These are phyloP conservation scores for Erebia aethiops DNA, from an alignment of 2,888 invertebrate species.

Conservation along the genomic window DNA sequence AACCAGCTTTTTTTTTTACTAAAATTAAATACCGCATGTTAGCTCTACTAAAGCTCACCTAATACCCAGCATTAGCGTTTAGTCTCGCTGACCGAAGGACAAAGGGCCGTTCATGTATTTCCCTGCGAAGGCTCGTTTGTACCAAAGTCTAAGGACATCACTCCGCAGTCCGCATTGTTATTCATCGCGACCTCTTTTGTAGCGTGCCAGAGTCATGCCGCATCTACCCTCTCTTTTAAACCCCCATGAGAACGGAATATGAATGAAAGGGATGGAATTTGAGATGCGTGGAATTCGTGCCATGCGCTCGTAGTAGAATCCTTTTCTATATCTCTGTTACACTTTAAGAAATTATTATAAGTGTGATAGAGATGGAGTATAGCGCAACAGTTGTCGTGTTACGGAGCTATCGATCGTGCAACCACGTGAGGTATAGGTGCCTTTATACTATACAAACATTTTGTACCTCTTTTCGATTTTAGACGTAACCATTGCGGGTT, in stretches of 20 bases:
- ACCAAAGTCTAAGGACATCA: slow-evolving; percentile 60
- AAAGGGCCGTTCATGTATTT: slow-evolving; percentile 15
- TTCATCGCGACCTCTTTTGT: slow-evolving; percentile 80
- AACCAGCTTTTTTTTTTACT: no score
- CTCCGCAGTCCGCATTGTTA: slow-evolving; percentile 82
- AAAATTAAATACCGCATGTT: no score
- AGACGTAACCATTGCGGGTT: slow-evolving; percentile 46
- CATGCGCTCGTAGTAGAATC: slow-evolving; percentile 57
- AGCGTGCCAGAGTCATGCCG: slow-evolving; percentile 77
- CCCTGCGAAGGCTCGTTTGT: slow-evolving; percentile 19
- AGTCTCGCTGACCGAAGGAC: neutral
- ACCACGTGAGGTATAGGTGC: slow-evolving; percentile 70
- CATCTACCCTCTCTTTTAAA: slow-evolving; percentile 62
- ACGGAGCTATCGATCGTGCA: slow-evolving; percentile 70
- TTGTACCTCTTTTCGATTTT: slow-evolving; percentile 37
- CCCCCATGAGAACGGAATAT: slow-evolving; percentile 32
- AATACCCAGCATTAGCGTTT: no score
- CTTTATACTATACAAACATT: slow-evolving; percentile 38
- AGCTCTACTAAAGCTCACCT: no score
- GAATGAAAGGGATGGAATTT: slow-evolving; percentile 48
- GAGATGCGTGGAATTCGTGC: slow-evolving; percentile 73
- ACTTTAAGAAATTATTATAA: slow-evolving; percentile 21
- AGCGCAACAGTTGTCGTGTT: slow-evolving; percentile 78
- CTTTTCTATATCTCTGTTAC: slow-evolving; percentile 55
- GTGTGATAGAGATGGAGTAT: slow-evolving; percentile 53